These are phyloP conservation scores for Amblyjoppa proteus DNA, from an alignment of 2,888 invertebrate species.

Conservation along the genomic window DNA sequence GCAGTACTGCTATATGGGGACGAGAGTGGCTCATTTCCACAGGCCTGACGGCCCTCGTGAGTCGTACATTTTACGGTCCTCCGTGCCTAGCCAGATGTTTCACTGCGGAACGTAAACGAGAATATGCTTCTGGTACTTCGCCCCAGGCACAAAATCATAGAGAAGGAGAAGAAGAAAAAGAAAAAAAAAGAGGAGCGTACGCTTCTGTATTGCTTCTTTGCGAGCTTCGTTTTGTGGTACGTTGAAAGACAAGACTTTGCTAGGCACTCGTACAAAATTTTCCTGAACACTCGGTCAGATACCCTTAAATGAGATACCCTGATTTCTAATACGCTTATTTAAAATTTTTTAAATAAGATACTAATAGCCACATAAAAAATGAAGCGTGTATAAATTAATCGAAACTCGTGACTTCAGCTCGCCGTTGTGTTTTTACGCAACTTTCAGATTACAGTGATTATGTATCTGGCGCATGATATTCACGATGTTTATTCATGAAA, in stretches of 20 bases:
- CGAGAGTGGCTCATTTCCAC: conserved; percentile 51
- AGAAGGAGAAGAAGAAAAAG: not conserved
- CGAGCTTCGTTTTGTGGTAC: not conserved
- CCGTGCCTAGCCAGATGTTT: conserved; percentile 56
- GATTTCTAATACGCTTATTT: not conserved
- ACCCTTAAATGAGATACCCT: not conserved
- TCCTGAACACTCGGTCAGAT: not conserved
- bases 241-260: not conserved
- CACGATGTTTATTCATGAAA: not conserved
- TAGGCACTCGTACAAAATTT: not conserved
- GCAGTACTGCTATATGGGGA: conserved; percentile 19
- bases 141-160: not conserved
- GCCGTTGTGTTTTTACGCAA: not conserved
- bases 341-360: not conserved
- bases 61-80: conserved; percentile 44
- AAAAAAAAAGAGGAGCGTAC: not conserved
- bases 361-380: not conserved
- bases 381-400: not conserved
- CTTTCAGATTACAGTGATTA: not conserved
- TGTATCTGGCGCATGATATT: not conserved
- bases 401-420: not conserved
- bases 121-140: conserved; percentile 1
- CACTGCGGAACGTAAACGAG: not conserved
- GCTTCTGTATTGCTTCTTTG: not conserved
- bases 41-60: conserved; percentile 16